Conservation (phyloP, 2,888 invertebrate genomes). For the Drosophila sordidula region DNA sequence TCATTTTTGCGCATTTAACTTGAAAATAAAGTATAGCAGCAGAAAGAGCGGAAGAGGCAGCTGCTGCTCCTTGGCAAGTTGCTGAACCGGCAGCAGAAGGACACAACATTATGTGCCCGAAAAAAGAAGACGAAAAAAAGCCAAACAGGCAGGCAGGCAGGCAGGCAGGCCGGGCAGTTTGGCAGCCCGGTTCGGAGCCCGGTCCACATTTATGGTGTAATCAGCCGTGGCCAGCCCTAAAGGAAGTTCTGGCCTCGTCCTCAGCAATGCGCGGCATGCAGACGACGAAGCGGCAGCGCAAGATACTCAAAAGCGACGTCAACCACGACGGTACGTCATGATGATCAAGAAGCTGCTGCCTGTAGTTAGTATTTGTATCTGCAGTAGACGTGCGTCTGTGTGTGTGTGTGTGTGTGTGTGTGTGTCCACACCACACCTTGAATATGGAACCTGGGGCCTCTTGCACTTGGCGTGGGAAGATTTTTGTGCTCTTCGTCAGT, state of each 20-base stretch:
- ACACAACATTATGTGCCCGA: slow-evolving; percentile 73
- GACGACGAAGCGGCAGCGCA: slow-evolving; percentile 8
- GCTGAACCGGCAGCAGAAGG: slow-evolving; percentile 68
- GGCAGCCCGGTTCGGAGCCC: slow-evolving; percentile 20
- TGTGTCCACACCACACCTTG: slow-evolving; percentile 70
- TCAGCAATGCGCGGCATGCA: slow-evolving; percentile 76
- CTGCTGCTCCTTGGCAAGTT: slow-evolving; percentile 70
- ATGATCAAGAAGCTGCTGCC: slow-evolving; percentile 62
- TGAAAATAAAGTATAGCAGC: slow-evolving; percentile 69
- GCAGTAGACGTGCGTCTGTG: slow-evolving; percentile 22
- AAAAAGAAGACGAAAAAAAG: slow-evolving; percentile 40
- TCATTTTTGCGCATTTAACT: slow-evolving; percentile 80
- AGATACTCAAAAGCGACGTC: slow-evolving; percentile 55
- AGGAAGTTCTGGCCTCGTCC: slow-evolving; percentile 66
- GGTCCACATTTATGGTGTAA: slow-evolving; percentile 76
- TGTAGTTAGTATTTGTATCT: slow-evolving; percentile 31
- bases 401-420: slow-evolving; percentile 38
- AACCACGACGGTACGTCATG: slow-evolving; percentile 57
- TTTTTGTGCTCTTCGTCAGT: slow-evolving; percentile 71
- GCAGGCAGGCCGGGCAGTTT: slow-evolving; percentile 7
- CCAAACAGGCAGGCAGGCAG: slow-evolving; percentile 7
- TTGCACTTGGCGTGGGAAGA: slow-evolving; percentile 85
- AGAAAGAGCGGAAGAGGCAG: slow-evolving; percentile 54
- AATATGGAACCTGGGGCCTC: slow-evolving; percentile 52
- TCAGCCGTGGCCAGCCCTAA: slow-evolving; percentile 74